Percentiles rank a stretch among this genome's conserved stretches.
phyloP scores from a whole-genome alignment of 1,140 invertebrate species.

The Triops cancriformis region DNA sequence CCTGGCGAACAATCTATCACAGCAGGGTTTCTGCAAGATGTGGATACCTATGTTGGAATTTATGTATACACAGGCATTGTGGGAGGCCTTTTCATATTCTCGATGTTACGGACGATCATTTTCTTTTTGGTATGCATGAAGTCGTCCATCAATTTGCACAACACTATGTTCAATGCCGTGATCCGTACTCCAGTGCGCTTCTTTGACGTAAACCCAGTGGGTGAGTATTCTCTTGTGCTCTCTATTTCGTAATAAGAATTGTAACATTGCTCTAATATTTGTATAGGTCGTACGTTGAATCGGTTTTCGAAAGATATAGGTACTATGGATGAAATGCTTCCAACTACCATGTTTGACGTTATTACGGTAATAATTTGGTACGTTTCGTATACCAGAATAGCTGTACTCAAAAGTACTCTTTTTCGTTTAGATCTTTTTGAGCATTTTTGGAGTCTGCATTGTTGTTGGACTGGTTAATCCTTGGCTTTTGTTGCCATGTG shows the following conservation, averaged over 20 bases:
- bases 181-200: constrained; percentile 68
- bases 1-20: constrained; percentile 14
- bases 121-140: constrained; percentile 74
- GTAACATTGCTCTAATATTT: no score
- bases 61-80: constrained; percentile 47
- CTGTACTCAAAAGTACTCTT: constrained; percentile 22
- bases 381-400: constrained; percentile 1
- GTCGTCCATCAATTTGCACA: constrained; percentile 69
- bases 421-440: constrained; percentile 55
- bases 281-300: constrained; percentile 55
- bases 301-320: constrained; percentile 70
- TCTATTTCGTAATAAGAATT: constrained; percentile 11
- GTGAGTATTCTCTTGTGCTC: constrained; percentile 33
- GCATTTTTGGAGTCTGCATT: constrained; percentile 61
- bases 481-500: constrained; percentile 61
- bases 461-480: constrained; percentile 65
- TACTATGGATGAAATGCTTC: constrained; percentile 77
- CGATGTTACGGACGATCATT: constrained; percentile 48
- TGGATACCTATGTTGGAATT: constrained; percentile 31
- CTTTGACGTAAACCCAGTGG: constrained; percentile 71
- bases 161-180: constrained; percentile 67
- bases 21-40: constrained; percentile 27
- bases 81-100: constrained; percentile 46
- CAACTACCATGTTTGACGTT: constrained; percentile 65
- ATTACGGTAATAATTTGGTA: constrained; percentile 43